phyloP scores from a whole-genome alignment of 2,888 invertebrate genomes.

The Pseudoips prasinana region DNA sequence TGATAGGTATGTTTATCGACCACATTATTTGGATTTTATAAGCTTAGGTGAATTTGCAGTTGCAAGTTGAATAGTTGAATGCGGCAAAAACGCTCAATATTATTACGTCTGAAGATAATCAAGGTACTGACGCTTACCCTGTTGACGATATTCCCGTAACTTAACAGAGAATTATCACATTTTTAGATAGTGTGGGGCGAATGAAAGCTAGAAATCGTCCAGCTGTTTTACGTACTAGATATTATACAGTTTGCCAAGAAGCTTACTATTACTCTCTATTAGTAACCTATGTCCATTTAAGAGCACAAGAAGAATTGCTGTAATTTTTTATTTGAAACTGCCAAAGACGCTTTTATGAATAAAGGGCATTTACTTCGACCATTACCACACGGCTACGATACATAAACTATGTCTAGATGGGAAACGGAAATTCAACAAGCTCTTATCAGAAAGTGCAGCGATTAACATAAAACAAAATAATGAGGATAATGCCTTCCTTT shows the following conservation, averaged over 20 bases:
- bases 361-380: constrained; percentile 16
- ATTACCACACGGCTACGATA: too few species aligned
- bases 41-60: too few species aligned
- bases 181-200: constrained; percentile 13
- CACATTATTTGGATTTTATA: too few species aligned
- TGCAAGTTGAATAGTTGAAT: too few species aligned
- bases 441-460: constrained; percentile 23
- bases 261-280: constrained; percentile 25
- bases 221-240: constrained; percentile 5
- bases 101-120: too few species aligned
- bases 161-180: constrained; percentile 17
- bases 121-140: constrained; percentile 16
- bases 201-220: constrained; percentile 14
- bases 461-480: too few species aligned
- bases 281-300: constrained; percentile 33
- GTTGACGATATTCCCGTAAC: neutral
- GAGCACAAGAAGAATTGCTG: constrained; percentile 28
- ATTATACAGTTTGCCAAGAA: neutral
- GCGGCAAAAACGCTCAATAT: too few species aligned
- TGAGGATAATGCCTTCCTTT: too few species aligned
- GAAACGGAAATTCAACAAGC: constrained; percentile 26
- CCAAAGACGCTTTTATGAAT: constrained; percentile 29
- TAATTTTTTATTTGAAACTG: constrained; percentile 22
- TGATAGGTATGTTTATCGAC: too few species aligned
- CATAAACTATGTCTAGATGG: too few species aligned